Base-by-base conservation (phyloP, 2,797 vertebrate genomes). In the Danio albolineatus region DNA sequence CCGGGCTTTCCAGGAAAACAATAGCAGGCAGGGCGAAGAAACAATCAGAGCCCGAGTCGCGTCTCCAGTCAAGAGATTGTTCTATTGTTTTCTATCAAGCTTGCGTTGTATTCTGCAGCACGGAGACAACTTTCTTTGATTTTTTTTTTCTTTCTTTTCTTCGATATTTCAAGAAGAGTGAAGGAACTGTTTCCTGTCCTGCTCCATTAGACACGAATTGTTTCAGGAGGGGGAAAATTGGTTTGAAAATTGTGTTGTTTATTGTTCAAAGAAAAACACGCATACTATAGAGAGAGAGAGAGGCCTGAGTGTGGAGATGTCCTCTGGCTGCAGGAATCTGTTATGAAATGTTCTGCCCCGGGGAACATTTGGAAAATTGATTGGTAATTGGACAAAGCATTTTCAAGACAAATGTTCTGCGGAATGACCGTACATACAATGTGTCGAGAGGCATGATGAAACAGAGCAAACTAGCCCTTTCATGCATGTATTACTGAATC, bases 221-320 rank as follows among this genome's bases (percentile, higher is more conserved):
- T 86, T 88, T 83, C 73, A 65, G 78, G 80, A 79, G 78, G 74
- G 36, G 80, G 73, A 80, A 28, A 82, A 86, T 84, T 84, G 82
- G 82, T 84, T 86, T 54, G 84, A 86, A 86, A 87, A 87, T 87
- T 85, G 83, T 83, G 85, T 88, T 85, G 80, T 81, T 84, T 86
- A 83, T 78, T 78, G 78, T 79, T 78, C 71, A 84, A 64, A 82
- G 79, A 72, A 82, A 75, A 81, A 82, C 70, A 79, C 5, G 59
- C 60, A 67, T 80, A 83, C 79, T 67, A 67, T 79, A 62, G 28
- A 28, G 28, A 28, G 28, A 28, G 28, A 28, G 28, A 28, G 28
- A 28, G 62, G 43, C 43, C 70, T 48, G 76, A 78, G 73, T 74
- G 28, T 36, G 4, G 44, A 54, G 61, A 74, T 49, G 38, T 72